Conservation (phyloP, 2,888 invertebrate genomes). For the Patella caerulea region DNA sequence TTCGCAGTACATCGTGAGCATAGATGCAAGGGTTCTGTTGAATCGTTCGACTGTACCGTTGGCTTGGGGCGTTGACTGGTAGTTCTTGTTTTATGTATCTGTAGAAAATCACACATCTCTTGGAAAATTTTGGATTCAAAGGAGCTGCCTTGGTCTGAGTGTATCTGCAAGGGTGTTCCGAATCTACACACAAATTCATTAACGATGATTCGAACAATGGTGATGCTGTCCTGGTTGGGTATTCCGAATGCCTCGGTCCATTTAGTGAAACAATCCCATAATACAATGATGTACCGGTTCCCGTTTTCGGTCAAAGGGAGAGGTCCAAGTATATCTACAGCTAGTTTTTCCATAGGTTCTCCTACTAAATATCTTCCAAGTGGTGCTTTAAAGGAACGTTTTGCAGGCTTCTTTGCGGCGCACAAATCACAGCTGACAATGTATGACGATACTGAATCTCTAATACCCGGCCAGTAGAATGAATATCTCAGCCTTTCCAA, state of each 20-base stretch:
- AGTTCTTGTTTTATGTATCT: constrained; percentile 32
- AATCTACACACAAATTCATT: constrained; percentile 26
- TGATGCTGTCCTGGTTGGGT: constrained; percentile 16
- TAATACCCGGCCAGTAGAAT: constrained; percentile 19
- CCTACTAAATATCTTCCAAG: constrained; percentile 6
- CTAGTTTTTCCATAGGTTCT: constrained; percentile 22
- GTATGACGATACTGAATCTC: not conserved
- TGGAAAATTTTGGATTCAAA: constrained; percentile 27
- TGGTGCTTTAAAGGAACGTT: not conserved
- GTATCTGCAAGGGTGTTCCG: constrained; percentile 25
- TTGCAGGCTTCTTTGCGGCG: not conserved
- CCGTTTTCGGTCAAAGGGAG: constrained; percentile 15
- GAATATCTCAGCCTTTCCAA: constrained; percentile 11
- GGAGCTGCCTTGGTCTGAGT: constrained; percentile 26
- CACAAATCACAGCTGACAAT: not conserved
- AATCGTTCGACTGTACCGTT: constrained; percentile 36
- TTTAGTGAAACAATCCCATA: constrained; percentile 24
- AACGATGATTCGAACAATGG: constrained; percentile 16
- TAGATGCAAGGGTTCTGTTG: constrained; percentile 31
- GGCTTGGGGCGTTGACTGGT: constrained; percentile 28
- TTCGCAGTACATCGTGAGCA: constrained; percentile 26
- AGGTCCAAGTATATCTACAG: constrained; percentile 19
- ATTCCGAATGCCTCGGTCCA: constrained; percentile 24
- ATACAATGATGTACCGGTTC: constrained; percentile 19
- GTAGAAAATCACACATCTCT: constrained; percentile 30